Evolutionary conservation across 2,888 invertebrate species (phyloP), one percentile per base, ranked within the genome.

Genomic region (Altica lythri): DNA sequence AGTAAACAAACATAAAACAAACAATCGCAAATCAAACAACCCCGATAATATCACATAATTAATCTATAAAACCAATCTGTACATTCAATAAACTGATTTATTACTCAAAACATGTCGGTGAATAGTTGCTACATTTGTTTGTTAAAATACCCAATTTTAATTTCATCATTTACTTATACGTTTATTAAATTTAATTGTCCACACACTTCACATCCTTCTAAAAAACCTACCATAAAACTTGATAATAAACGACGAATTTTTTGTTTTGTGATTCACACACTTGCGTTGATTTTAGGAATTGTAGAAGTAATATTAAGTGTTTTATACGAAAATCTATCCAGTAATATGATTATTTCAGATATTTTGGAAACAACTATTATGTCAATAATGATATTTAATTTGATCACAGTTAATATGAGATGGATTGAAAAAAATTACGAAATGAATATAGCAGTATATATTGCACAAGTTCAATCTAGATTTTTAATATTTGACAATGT

Each of bases 371-470:
- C 51, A 4, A n/a, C 16, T 1, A 29, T 27, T 1, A 29, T 17
- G 8, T 6, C 32, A 16, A 4, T 25, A 2, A 29, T 35, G n/a
- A 25, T 29, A 2, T 16, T 8, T 2, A 48, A 43, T 2, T 25
- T 56, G 0, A 19, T 56, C n/a, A 4, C 13, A 12, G 34, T 37
- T 2, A 59, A 59, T 42, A 9, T 48, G 4, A 17, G 10, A 9
- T 56, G 53, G 40, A 37, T 27, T 14, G n/a, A 51, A 30, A 51
- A 40, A 17, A 13, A 53, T 4, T 30, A 6, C 2, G 56, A 59
- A 40, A 48, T 56, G 3, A 53, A 45, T 13, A n/a, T 54, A 2
- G 46, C 52, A 54, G 43, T 59, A 1, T 32, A 48, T 38, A 35
- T 56, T 10, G 53, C 40, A 4, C 44, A 56, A n/a, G 54, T 48